Percentiles rank a stretch among this genome's conserved stretches.
Conservation (phyloP, 2,888 invertebrate species). For the Scrobipalpa atriplicella region DNA sequence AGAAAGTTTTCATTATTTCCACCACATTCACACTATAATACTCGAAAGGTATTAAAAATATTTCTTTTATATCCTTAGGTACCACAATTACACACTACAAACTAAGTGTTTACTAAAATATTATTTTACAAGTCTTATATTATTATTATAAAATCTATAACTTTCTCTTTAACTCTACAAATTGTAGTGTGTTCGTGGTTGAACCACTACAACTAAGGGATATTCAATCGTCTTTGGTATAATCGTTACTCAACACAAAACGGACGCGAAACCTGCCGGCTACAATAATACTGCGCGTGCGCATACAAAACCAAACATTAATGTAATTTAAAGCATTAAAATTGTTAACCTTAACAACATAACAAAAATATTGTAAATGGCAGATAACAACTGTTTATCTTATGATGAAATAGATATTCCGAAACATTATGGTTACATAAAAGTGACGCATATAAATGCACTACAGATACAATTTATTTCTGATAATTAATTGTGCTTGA, state of each 20-base stretch:
- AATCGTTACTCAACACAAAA: constrained; percentile 74
- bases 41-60: constrained; percentile 77
- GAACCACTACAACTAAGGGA: constrained; percentile 65
- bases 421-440: neutral
- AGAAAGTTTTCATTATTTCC: constrained; percentile 12
- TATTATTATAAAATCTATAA: constrained; percentile 70
- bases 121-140: constrained; percentile 77
- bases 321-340: constrained; percentile 72
- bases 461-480: neutral
- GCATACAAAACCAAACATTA: constrained; percentile 59
- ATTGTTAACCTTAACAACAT: constrained; percentile 67
- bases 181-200: constrained; percentile 50
- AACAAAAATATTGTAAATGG: constrained; percentile 63
- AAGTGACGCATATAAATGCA: neutral
- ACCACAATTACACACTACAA: constrained; percentile 57
- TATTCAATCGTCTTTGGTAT: constrained; percentile 83
- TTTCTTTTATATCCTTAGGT: constrained; percentile 56
- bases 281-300: constrained; percentile 73
- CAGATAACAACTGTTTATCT: constrained; percentile 41
- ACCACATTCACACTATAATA: constrained; percentile 55
- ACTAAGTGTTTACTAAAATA: constrained; percentile 58
- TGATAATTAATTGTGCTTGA: constrained; percentile 12
- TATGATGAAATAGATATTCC: neutral
- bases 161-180: constrained; percentile 62
- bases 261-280: constrained; percentile 56